Evolutionary conservation across 2,888 invertebrate species (phyloP), one percentile per base, ranked within the genome.

Genomic region (Caenorhabditis sinica): DNA sequence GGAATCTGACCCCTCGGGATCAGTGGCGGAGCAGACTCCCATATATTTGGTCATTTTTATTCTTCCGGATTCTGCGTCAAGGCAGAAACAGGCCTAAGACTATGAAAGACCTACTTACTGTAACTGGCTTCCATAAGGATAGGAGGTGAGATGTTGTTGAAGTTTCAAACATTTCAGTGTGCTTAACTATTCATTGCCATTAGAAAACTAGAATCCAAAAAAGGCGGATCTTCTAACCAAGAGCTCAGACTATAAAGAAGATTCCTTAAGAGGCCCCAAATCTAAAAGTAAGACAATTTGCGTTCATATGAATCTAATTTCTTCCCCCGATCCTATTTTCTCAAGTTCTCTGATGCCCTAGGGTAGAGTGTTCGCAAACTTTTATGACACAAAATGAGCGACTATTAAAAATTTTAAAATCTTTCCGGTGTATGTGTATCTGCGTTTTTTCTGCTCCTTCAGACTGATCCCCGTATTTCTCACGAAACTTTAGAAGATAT

Each of bases 31-130:
- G 68, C 33, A 36, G 2, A 40, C 13, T 40, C 13, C 40, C 40
- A 36, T 15, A 28, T 15, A 56, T 43, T 43, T 25, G n/a, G 20
- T 60, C 33, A 40, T 45, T 23, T 11, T 25, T 53, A 20, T 23
- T 53, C 23, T 56, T 56, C 56, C 28, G 11, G 15, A 11, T 49
- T 8, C 28, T 56, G 13, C 15, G 5, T 6, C 25, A 28, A 28
- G 25, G n/a, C 1, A n/a, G 0, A n/a, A 17, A 49, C n/a, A n/a
- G n/a, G n/a, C n/a, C 15, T 65, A 11, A 2, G 30, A 8, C 23
- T 6, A 72, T 80, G 80, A 65, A 63, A 23, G 80, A 80, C 25
- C n/a, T 53, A 6, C 51, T 80, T 17, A 80, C 72, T 36, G 80
- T 72, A 4, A 80, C 66, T 2, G 72, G 80, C 8, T 58, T 71